Evolutionary conservation across 2,888 invertebrate species (phyloP), one percentile per base, ranked within the genome.

Genomic region (Timandra comae): DNA sequence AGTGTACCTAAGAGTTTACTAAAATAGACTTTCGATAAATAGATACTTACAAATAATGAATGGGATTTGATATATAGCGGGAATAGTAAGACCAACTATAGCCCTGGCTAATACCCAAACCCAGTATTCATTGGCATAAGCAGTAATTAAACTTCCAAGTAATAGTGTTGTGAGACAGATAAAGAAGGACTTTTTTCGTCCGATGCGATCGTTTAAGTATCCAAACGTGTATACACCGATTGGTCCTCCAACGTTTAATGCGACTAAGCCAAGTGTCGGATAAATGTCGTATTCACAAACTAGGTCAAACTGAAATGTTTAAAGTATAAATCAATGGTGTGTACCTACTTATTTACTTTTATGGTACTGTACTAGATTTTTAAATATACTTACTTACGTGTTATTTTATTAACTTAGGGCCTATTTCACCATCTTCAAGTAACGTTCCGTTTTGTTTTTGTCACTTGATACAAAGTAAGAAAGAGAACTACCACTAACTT

Each of bases 21-120:
- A 24, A n/a, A n/a, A n/a, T n/a, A n/a, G n/a, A n/a, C n/a, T n/a
- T n/a, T n/a, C n/a, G n/a, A n/a, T n/a, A 5, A 7, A 7, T 24
- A 27, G 21, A 39, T 60, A 88, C 91, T 89, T 81, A 97, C 97
- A 94, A 60, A 97, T 96, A 38, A 97, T 96, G 67, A 96, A 96
- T 0, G 97, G 97, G 72, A 97, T 96, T 80, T 96, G 96, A 73
- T 97, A 96, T 23, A 97, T 91, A 1, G 96, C 96, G 2, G 97
- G 96, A 56, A 97, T 94, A 0, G 96, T 95, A 3, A 96, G 77
- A 2, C 97, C 97, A n/a, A 96, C 96, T 28, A 95, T 86, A 9
- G 91, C 85, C 43, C 97, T 87, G 54, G 94, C 93, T 2, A 89
- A 79, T 1, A 93, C 91, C 95, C 97, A 97, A 44, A 89, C 88